Evolutionary conservation across 1,140 invertebrate genomes (phyloP).

Genomic region (Drosophila melanogaster): Release_6_plus_ISO1_MT NC_004354.4:17587001-17587500

Average conservation of each 20-base stretch:
- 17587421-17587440: background rate
- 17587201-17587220: background rate
- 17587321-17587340: slow-evolving; percentile 8
- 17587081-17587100: slow-evolving; percentile 69
- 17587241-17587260: slow-evolving; percentile 22
- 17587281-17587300: slow-evolving; percentile 25
- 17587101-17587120: slow-evolving; percentile 12
- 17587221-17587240: background rate
- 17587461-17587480: background rate
- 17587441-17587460: slow-evolving; percentile 14
- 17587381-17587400: background rate
- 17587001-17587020: background rate
- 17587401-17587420: background rate
- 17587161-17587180: slow-evolving; percentile 28
- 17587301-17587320: slow-evolving; percentile 6
- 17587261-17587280: slow-evolving; percentile 6
- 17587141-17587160: slow-evolving; percentile 2
- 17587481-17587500: too few relatives aligned
- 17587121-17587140: slow-evolving; percentile 50
- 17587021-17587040: slow-evolving; percentile 11
- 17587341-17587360: background rate
- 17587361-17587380: background rate
- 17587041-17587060: slow-evolving; percentile 43
- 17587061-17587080: slow-evolving; percentile 59
- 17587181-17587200: slow-evolving; percentile 22